Evolutionary conservation across 2,888 invertebrate genomes (phyloP).

Genomic region (Apotomis capreana): DNA sequence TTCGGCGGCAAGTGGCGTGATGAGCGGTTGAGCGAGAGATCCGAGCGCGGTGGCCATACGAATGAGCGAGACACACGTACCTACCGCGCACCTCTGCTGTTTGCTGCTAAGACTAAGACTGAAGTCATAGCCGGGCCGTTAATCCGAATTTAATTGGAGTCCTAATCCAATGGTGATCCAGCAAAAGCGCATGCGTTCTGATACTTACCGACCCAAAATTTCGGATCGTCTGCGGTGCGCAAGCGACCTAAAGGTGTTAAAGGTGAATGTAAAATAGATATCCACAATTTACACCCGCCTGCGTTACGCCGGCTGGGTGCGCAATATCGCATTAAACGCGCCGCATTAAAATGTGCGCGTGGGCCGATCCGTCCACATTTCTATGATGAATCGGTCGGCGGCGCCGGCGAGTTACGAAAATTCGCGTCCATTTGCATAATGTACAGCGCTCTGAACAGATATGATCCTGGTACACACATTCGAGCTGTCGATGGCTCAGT

Average conservation of each 20-base stretch:
- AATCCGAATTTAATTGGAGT: no score
- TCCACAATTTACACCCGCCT: slow-evolving; percentile 5
- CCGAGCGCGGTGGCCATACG: no score
- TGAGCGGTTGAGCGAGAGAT: no score
- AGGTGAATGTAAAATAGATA: slow-evolving; percentile 17
- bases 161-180: no score
- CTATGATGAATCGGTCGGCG: slow-evolving; percentile 79
- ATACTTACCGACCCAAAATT: no score
- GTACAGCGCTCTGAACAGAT: slow-evolving; percentile 54
- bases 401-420: slow-evolving; percentile 75
- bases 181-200: background rate
- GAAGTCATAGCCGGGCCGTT: no score
- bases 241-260: background rate
- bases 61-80: no score
- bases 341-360: slow-evolving; percentile 67
- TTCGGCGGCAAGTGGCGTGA: no score
- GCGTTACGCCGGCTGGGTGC: slow-evolving; percentile 37
- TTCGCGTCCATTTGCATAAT: slow-evolving; percentile 73
- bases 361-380: slow-evolving; percentile 79
- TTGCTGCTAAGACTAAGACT: no score
- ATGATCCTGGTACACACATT: slow-evolving; percentile 59
- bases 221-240: no score
- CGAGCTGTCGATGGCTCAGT: slow-evolving; percentile 56
- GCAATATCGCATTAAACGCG: slow-evolving; percentile 62
- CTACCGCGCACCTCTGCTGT: no score